Base-by-base conservation (phyloP, 92 coral and sea anemone genomes). In the Parazoanthus atlanticus region DNA sequence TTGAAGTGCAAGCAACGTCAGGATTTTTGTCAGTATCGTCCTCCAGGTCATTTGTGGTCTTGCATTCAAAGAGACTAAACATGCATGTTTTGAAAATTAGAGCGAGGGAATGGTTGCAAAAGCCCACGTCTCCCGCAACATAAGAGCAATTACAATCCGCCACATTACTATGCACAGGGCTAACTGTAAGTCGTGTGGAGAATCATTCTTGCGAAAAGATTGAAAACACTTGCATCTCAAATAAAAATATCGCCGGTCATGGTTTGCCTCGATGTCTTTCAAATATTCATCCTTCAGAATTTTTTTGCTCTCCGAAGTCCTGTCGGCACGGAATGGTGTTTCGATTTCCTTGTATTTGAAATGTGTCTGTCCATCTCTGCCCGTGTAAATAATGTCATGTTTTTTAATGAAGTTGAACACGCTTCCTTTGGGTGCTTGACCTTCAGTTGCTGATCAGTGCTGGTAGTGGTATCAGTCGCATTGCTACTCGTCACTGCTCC, bases 81-180 rank as follows among this genome's bases (percentile, higher is more conserved):
- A 89, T 92, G 83, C 94, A 92, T 25, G 85, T 66, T 88, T 89
- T 89, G 3, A 92, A 85, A 92, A 92, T 89, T 52, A 92, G 82
- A 32, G 88, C 89, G 21, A 92, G 75, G 10, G 80, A 40, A 66
- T 92, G 94, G 46, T 92, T 89, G 70, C 92, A 81, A 67, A 40
- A 89, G 6, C 92, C 90, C 36, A 79, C 67, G 54, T 83, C 76
- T 76, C 94, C 94, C 74, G 89, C 92, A 52, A 86, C 91, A 82
- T 90, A 92, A 3, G 92, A 74, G 33, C 89, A 89, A 47, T 72
- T 78, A 76, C 90, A 58, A 65, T 89, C 71, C 65, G 40, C 30
- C 12, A 92, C 94, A 73, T 91, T 85, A 21, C 90, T 91, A 89
- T 91, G 36, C 88, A 79, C 66, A 91, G 69, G 56, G 94, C 85